Evolutionary conservation across 2,113 vertebrate genomes (phyloP).

Genomic region (Atherinomorus stipes): DNA sequence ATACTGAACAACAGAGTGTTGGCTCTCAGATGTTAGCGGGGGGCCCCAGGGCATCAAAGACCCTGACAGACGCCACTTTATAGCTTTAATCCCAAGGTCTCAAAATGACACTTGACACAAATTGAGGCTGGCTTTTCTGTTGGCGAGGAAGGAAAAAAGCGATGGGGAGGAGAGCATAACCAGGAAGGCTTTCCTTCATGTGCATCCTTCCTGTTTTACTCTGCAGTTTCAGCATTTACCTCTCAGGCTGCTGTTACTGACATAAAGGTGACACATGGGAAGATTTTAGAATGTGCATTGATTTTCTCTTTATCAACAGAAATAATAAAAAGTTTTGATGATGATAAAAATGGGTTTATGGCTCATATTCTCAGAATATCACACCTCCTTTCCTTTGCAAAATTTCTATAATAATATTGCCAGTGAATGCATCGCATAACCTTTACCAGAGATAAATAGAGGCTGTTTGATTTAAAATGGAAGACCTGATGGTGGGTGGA

Average conservation of each 20-base stretch:
- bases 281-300: background rate
- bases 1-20: slow-evolving; percentile 93
- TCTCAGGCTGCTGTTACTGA: background rate
- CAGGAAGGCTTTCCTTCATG: slow-evolving; percentile 19
- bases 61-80: slow-evolving; percentile 98
- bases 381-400: no score
- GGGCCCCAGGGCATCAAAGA: slow-evolving; percentile 85
- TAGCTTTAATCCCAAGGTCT: slow-evolving; percentile 98
- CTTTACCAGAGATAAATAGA: no score
- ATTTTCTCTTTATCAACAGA: no score
- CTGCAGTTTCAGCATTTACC: background rate
- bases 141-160: slow-evolving; percentile 62
- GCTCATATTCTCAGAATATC: no score
- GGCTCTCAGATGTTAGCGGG: slow-evolving; percentile 72
- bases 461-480: no score
- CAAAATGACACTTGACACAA: slow-evolving; percentile 98
- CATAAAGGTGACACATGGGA: background rate
- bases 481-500: no score
- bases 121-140: slow-evolving; percentile 94
- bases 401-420: no score
- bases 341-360: no score
- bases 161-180: slow-evolving; percentile 22
- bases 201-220: slow-evolving; percentile 38
- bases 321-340: no score
- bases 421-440: no score